phyloP scores from a whole-genome alignment of 2,113 vertebrate species.

The Anthoscopus minutus region DNA sequence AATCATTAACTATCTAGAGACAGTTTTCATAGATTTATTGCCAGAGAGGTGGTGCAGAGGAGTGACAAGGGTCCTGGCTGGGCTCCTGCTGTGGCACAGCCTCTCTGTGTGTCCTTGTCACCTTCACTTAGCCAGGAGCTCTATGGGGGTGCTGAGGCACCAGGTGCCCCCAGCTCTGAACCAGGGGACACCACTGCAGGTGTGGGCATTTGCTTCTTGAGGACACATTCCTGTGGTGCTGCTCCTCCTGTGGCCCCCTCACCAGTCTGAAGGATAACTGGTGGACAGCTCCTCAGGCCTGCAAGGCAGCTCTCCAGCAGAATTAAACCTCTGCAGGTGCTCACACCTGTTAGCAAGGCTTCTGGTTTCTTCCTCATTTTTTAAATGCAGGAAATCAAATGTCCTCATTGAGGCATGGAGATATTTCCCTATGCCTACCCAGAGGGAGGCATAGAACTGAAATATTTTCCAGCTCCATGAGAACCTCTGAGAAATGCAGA shows the following conservation, averaged over 20 bases:
- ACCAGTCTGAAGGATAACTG: not conserved
- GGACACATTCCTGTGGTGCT: not conserved
- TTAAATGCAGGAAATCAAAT: not conserved
- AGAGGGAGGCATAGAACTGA: not conserved
- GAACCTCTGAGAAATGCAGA: not conserved
- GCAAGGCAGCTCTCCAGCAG: not conserved
- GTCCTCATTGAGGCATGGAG: rapidly evolving
- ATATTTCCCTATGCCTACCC: not conserved
- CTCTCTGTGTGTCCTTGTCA: not conserved
- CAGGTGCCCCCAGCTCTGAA: not conserved
- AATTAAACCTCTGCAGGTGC: not conserved
- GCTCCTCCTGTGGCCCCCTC: not conserved
- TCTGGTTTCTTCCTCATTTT: not conserved
- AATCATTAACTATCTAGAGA: not conserved
- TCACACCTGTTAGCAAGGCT: not conserved
- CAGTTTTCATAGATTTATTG: not conserved
- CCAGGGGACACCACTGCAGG: rapidly evolving
- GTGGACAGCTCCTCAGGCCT: not conserved
- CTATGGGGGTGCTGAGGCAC: not conserved
- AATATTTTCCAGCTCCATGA: not conserved
- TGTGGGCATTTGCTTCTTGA: not conserved
- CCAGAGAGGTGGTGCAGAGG: not conserved
- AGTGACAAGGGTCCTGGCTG: not conserved
- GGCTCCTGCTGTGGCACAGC: not conserved
- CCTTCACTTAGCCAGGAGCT: not conserved